phyloP scores from a whole-genome alignment of 2,113 vertebrate species.

The Rattus rattus region DNA sequence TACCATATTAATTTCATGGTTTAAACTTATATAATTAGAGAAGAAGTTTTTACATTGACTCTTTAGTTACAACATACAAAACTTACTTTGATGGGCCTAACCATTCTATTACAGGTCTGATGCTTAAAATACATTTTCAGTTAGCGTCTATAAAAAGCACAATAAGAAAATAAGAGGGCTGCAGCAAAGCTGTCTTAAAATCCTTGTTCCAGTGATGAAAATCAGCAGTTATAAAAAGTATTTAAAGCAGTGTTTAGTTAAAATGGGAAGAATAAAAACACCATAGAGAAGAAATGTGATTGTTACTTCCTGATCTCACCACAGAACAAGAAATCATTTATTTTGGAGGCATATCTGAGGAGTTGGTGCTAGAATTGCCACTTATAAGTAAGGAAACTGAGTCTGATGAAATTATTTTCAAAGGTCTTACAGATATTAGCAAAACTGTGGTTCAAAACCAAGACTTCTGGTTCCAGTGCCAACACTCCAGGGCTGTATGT shows the following conservation, averaged over 20 bases:
- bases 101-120: neutral
- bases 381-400: constrained; percentile 7
- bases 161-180: constrained; percentile 43
- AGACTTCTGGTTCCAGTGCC: neutral
- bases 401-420: neutral
- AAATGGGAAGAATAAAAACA: constrained; percentile 32
- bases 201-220: constrained; percentile 20
- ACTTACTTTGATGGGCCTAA: neutral
- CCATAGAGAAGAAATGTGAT: constrained; percentile 1
- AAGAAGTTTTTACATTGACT: neutral
- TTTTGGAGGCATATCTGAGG: neutral
- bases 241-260: neutral
- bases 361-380: neutral
- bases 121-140: neutral
- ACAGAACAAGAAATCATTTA: neutral
- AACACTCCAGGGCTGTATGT: neutral
- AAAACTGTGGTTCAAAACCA: neutral
- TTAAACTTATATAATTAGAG: neutral
- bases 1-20: constrained; percentile 22
- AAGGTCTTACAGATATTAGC: neutral
- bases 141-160: constrained; percentile 45
- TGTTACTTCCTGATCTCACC: neutral
- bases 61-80: constrained; percentile 24
- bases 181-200: neutral
- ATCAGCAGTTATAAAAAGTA: neutral